A percentile compares a stretch with the other conserved stretches of the same genome.
Evolutionary conservation across 2,113 vertebrate genomes (phyloP).

Genomic region (Heterotis niloticus): DNA sequence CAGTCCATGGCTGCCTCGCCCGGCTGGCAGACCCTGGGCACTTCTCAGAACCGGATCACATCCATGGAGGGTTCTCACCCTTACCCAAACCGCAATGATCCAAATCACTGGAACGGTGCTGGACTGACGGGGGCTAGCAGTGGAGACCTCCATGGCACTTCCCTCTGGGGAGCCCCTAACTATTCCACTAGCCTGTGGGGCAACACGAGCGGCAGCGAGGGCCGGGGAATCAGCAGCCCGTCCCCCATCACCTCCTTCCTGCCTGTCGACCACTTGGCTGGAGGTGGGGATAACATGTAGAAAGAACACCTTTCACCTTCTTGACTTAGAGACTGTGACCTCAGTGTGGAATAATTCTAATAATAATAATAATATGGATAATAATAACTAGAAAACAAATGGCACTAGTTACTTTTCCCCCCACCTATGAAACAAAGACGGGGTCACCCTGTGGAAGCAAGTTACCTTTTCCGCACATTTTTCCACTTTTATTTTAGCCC

Average conservation of each 20-base stretch:
- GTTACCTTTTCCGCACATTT: slow-evolving; percentile 95
- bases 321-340: slow-evolving; percentile 78
- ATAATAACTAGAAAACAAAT: slow-evolving; percentile 56
- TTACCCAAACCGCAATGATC: slow-evolving; percentile 89
- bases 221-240: slow-evolving; percentile 86
- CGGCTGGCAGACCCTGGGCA: slow-evolving; percentile 89
- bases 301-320: slow-evolving; percentile 68
- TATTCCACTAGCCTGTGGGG: slow-evolving; percentile 99
- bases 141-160: slow-evolving; percentile 89
- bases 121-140: slow-evolving; percentile 75
- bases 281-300: slow-evolving; percentile 91
- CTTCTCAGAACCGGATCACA: slow-evolving; percentile 86
- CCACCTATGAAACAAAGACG: slow-evolving; percentile 70
- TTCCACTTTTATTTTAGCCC: slow-evolving; percentile 97
- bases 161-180: slow-evolving; percentile 91
- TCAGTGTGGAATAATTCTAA: slow-evolving; percentile 65
- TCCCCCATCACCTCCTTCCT: slow-evolving; percentile 94
- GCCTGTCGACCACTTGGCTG: slow-evolving; percentile 93
- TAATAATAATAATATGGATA: slow-evolving; percentile 43
- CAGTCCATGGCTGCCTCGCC: slow-evolving; percentile 92
- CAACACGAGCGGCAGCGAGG: slow-evolving; percentile 76
- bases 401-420: slow-evolving; percentile 85
- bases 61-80: slow-evolving; percentile 83
- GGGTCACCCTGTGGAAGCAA: slow-evolving; percentile 93
- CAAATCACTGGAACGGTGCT: slow-evolving; percentile 92